Percentiles rank a stretch among this genome's conserved stretches.
Evolutionary conservation across 2,113 vertebrate species (phyloP).

Genomic region (Myiozetetes cayanensis): DNA sequence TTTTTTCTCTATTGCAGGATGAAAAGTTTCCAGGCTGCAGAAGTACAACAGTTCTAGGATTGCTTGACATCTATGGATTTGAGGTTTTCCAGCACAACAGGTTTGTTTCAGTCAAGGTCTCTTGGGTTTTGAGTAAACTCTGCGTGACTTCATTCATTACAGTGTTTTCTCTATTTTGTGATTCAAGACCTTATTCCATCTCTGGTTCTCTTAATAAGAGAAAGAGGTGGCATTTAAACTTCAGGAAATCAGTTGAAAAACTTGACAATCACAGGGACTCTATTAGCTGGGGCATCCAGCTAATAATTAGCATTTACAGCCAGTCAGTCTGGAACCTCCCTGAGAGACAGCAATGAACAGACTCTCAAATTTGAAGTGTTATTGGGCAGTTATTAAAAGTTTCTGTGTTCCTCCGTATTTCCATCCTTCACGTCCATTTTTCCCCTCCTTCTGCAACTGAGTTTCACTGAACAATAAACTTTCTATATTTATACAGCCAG

Average conservation of each 20-base stretch:
- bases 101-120: constrained; percentile 43
- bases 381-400: not conserved
- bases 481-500: not conserved
- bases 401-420: not conserved
- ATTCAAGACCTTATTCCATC: not conserved
- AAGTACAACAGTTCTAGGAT: constrained; percentile 87
- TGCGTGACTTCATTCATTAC: not conserved
- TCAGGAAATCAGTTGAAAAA: not conserved
- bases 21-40: constrained; percentile 81
- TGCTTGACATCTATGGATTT: constrained; percentile 97
- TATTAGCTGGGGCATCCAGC: not conserved
- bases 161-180: not conserved
- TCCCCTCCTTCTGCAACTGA: not conserved
- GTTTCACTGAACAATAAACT: not conserved
- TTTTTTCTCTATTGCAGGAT: constrained; percentile 72
- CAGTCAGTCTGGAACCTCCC: not conserved
- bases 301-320: not conserved
- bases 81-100: constrained; percentile 98
- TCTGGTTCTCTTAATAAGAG: not conserved
- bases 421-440: not conserved
- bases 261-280: not conserved
- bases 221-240: not conserved
- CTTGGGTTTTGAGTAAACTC: not conserved
- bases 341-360: not conserved
- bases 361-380: not conserved